Base-by-base conservation (phyloP, 2,113 vertebrate species). In the Choloepus hoffmanni region DNA sequence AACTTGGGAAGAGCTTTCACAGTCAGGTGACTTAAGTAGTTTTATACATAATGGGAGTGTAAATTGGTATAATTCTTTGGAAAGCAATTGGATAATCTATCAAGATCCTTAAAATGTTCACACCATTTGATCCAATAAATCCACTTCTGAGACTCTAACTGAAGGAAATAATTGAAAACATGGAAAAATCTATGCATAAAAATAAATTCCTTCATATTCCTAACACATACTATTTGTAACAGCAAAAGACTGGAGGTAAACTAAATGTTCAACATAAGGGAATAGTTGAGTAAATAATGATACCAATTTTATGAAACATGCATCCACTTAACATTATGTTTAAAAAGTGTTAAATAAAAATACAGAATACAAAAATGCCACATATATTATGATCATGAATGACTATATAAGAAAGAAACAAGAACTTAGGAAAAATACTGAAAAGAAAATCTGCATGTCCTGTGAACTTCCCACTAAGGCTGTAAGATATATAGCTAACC, bases 121-220 rank as follows among this genome's bases (percentile, higher is more conserved):
- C 24, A 19, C 55, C 19, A 58, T 21, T 5, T 58, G 33, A 86
- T 30, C 28, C 48, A 45, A 28, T 60, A 92, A 83, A 73, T 36
- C 40, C 6, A 92, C 28, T 89, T 95, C n/a, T 50, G 62, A 89
- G 53, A 81, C 58, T 33, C 10, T 43, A 90, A 63, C 24, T 53
- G 73, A 77, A 82, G 67, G 55, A 89, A 85, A 86, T 83, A 65
- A 85, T 53, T 53, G 73, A 19, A 53, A 95, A 43, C 55, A 79
- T 55, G 15, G 68, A 90, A 45, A 28, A 72, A 36, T 53, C 45
- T 86, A 14, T 2, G 86, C 40, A n/a, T 15, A 95, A 77, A 97
- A 81, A 43, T 84, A 63, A 72, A 53, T 92, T 72, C 19, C 2
- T 33, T 84, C 43, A 87, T 36, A 67, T 50, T 79, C 72, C 55